Evolutionary conservation across 2,888 invertebrate genomes (phyloP), one percentile per base, ranked within the genome.

Genomic region (Himalopsyche anomala): DNA sequence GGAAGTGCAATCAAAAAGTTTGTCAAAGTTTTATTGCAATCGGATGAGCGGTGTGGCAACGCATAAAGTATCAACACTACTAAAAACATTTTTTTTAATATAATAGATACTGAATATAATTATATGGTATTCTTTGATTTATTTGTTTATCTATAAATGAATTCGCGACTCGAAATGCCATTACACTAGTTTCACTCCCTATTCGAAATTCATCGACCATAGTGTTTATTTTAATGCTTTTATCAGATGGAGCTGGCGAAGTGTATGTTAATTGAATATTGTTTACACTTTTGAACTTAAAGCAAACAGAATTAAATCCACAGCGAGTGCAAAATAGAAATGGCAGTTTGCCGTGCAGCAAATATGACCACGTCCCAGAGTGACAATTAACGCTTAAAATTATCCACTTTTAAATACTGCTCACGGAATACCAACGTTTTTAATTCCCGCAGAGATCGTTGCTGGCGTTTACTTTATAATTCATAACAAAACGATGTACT

Each of bases 371-470:
- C 15, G n/a, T 62, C 62, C 62, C 62, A 2, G 9, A 28, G 62
- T 28, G 62, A 62, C 62, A 62, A 62, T 62, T 62, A 62, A 62
- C 62, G 62, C 28, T 62, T 62, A 62, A 62, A 62, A 62, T 62
- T 62, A 19, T 62, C 62, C 19, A 62, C 62, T 19, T 62, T 62
- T 62, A 62, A 19, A 62, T 11, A 62, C 62, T 19, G 19, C 19
- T 19, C 62, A 62, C 62, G 62, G 62, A 62, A 62, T 62, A 28
- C 19, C 62, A 62, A 28, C 19, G 62, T 62, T n/a, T 62, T 62
- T 62, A 62, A 62, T 62, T 62, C 62, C 62, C 62, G 11, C 19
- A n/a, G 62, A 62, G 62, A 62, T 62, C 19, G 62, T 19, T 19
- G 19, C 9, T 19, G 15, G 62, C 62, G 62, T 62, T 62, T 62